phyloP scores from a whole-genome alignment of 2,113 vertebrate genomes.

The Rousettus leschenaultii region DNA sequence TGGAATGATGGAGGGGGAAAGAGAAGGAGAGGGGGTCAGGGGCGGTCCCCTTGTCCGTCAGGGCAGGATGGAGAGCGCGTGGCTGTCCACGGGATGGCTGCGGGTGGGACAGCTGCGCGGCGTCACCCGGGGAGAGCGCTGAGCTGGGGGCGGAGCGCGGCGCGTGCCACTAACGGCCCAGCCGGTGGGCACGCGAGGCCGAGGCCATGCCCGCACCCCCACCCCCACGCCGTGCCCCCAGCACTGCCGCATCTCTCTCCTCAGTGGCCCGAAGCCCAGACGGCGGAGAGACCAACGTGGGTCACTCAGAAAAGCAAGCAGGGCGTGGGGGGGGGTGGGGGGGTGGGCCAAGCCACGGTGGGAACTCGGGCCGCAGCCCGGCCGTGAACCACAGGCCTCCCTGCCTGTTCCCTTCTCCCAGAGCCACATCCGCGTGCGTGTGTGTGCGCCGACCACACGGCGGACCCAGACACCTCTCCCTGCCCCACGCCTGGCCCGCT shows the following conservation, averaged over 20 bases:
- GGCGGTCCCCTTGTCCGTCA: neutral
- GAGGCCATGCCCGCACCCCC: neutral
- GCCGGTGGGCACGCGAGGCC: neutral
- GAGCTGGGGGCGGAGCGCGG: too few relatives aligned
- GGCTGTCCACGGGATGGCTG: neutral
- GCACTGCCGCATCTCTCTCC: neutral
- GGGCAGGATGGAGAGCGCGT: neutral
- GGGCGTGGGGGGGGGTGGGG: constrained; percentile 32
- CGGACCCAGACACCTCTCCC: constrained; percentile 46
- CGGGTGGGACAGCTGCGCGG: rapidly evolving
- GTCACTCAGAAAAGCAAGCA: constrained; percentile 53
- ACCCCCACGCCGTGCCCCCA: neutral
- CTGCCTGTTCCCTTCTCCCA: constrained; percentile 67
- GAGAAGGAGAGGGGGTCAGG: neutral
- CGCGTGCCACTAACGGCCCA: too few relatives aligned
- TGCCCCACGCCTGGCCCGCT: constrained; percentile 8
- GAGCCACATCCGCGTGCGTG: constrained; percentile 75
- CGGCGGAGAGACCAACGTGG: constrained; percentile 46
- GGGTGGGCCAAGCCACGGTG: constrained; percentile 71
- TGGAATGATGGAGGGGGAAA: neutral
- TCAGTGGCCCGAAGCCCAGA: neutral
- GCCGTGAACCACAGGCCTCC: constrained; percentile 65
- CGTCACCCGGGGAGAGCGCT: rapidly evolving
- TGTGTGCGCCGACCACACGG: constrained; percentile 6
- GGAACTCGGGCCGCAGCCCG: constrained; percentile 62